These are phyloP conservation scores for Brachyistius frenatus DNA, from an alignment of 2,113 vertebrate genomes.

Conservation along the genomic window DNA sequence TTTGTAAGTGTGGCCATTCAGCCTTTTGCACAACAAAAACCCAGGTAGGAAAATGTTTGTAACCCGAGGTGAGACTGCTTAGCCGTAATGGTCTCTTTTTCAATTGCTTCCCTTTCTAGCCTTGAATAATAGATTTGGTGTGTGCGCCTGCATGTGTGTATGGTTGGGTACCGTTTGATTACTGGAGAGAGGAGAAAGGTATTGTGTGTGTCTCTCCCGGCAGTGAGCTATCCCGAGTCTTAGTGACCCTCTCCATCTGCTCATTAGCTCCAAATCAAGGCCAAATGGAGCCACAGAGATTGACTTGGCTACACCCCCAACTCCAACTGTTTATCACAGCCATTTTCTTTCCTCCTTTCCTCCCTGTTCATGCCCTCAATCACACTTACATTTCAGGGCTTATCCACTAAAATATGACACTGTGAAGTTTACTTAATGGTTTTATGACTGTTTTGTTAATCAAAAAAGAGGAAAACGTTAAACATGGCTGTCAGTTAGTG, in stretches of 20 bases:
- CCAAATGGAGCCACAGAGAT: conserved; percentile 78
- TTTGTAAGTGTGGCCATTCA: conserved; percentile 21
- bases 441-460: conserved; percentile 17
- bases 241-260: conserved; percentile 80
- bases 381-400: conserved; percentile 1
- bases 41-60: conserved; percentile 49
- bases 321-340: conserved; percentile 59
- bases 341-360: conserved; percentile 42
- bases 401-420: conserved; percentile 9
- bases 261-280: conserved; percentile 81
- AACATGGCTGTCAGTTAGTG: conserved; percentile 7
- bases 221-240: conserved; percentile 65
- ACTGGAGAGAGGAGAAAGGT: conserved; percentile 58
- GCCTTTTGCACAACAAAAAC: conserved; percentile 9
- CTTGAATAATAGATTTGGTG: conserved; percentile 48
- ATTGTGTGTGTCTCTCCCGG: conserved; percentile 67
- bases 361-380: conserved; percentile 33
- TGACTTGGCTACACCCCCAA: conserved; percentile 68
- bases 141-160: neutral
- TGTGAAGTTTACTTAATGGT: conserved; percentile 13
- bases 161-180: conserved; percentile 62
- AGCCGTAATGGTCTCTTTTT: conserved; percentile 61
- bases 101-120: conserved; percentile 51
- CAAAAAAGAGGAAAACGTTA: conserved; percentile 15
- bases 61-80: conserved; percentile 59